Evolutionary conservation across 2,888 invertebrate genomes (phyloP), one percentile per base, ranked within the genome.

Genomic region (Drosophila paramelanica): DNA sequence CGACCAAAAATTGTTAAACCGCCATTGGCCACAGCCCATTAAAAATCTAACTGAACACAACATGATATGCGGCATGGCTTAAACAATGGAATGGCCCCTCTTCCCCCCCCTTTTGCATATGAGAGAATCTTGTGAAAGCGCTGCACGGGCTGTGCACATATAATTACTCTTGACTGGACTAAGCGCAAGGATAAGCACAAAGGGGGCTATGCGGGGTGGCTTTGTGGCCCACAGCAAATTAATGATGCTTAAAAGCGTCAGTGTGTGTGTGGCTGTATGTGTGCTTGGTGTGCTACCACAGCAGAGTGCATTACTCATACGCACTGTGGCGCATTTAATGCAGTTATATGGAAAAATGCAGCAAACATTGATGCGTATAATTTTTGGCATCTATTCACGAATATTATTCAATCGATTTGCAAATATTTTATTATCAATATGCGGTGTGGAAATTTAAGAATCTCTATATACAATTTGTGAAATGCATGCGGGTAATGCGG

Each of bases 231-330:
- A 56, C 79, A 68, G 71, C 69, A 67, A 83, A 88, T 81, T 83
- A 83, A 88, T 83, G 86, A 74, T 73, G 88, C 79, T 85, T 72
- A 77, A 77, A 79, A 72, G 71, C 75, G 64, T 50, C 56, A 55
- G 46, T 36, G 39, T 23, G 31, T 51, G 25, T 27, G 38, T 13
- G 43, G n/a, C 42, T 50, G 52, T 52, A 38, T 57, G 47, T 41
- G 60, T 20, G 61, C 39, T 36, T 23, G 27, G 31, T 31, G 42
- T 8, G 17, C 7, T 8, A 39, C 20, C 39, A 49, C 45, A 57
- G 58, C 61, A 53, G 58, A 76, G 67, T 79, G 69, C 73, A 85
- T 85, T 85, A 73, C 76, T 73, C 82, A 83, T 85, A 79, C 79
- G 86, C 86, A 67, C 50, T 51, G 72, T 77, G 56, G 72, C 77